Conservation (phyloP, 2,113 vertebrate genomes). For the Podocnemis expansa region DNA sequence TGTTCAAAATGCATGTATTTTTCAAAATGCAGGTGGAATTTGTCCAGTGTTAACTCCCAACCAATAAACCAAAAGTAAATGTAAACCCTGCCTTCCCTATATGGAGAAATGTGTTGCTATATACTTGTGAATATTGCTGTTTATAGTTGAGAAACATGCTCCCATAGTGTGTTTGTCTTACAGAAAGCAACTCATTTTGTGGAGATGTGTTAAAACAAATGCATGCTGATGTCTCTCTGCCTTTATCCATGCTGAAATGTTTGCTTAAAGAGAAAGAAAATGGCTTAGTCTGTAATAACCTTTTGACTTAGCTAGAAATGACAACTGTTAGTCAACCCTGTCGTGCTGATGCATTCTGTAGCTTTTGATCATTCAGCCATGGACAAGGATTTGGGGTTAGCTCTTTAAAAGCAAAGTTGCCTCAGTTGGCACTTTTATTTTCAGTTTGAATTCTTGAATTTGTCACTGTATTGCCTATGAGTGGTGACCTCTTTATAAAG, state of each 20-base stretch:
- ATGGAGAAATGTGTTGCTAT: neutral
- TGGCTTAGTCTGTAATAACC: neutral
- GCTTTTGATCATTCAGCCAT: neutral
- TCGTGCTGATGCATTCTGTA: neutral
- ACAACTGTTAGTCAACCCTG: neutral
- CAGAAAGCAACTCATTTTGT: neutral
- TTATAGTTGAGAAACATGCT: neutral
- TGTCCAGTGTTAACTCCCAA: neutral
- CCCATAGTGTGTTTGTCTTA: neutral
- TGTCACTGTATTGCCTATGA: neutral
- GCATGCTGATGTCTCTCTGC: neutral
- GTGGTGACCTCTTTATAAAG: too few species aligned
- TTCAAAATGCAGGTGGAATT: neutral
- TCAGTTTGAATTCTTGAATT: neutral
- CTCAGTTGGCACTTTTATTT: neutral
- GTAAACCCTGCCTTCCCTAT: neutral
- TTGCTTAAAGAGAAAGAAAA: conserved; percentile 5
- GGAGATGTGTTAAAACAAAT: neutral
- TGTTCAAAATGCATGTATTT: neutral
- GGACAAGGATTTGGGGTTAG: neutral
- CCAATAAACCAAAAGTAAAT: neutral
- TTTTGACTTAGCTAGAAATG: conserved; percentile 6
- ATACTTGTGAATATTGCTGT: neutral
- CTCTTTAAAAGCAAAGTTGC: neutral
- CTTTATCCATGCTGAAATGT: conserved; percentile 5